Conservation (phyloP, 2,113 vertebrate genomes). For the Psittacula cyanocephala region DNA sequence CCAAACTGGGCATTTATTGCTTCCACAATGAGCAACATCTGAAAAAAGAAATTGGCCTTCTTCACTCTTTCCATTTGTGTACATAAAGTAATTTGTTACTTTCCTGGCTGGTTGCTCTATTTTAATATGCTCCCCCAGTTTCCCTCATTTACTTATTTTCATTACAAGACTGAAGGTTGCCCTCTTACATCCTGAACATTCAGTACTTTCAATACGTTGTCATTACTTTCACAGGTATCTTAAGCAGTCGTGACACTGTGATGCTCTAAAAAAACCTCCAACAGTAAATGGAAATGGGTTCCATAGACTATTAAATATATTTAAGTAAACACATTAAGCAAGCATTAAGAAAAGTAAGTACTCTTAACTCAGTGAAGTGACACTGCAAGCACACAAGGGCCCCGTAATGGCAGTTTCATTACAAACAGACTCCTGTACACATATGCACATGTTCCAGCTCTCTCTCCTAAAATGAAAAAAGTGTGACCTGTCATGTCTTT, state of each 20-base stretch:
- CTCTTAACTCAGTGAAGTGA: constrained; percentile 14
- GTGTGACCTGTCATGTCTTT: constrained; percentile 52
- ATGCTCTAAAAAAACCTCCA: neutral
- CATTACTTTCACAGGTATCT: neutral
- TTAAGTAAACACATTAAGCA: constrained; percentile 49
- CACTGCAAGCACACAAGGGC: constrained; percentile 7
- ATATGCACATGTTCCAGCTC: constrained; percentile 6
- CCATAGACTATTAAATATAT: constrained; percentile 21
- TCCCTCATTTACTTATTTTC: neutral
- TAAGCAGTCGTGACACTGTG: neutral
- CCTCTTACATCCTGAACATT: neutral
- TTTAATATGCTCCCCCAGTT: neutral
- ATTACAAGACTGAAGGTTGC: neutral
- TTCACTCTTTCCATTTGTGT: neutral
- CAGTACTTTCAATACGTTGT: neutral
- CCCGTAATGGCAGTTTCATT: constrained; percentile 30
- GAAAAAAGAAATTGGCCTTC: neutral
- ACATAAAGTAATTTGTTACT: neutral
- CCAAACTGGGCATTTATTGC: neutral
- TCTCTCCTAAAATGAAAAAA: constrained; percentile 40
- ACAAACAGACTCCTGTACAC: constrained; percentile 28
- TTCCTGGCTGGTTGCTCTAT: neutral
- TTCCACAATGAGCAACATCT: neutral
- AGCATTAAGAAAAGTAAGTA: constrained; percentile 38
- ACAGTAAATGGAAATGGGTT: neutral